phyloP scores from a whole-genome alignment of 2,797 vertebrate species.

The Cynopterus sphinx region DNA sequence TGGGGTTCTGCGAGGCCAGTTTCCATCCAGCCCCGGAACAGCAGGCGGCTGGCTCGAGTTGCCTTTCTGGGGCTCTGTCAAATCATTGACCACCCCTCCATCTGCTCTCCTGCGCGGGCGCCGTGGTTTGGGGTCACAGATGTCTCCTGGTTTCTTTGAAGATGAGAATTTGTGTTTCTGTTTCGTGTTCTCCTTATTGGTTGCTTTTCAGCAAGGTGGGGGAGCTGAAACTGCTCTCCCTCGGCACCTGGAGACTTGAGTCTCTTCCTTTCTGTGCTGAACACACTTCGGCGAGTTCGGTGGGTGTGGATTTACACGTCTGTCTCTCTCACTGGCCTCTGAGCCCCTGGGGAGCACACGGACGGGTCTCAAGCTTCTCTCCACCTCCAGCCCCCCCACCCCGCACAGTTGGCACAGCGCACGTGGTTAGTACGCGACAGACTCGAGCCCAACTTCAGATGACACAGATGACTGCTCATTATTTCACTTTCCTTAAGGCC shows the following conservation, averaged over 20 bases:
- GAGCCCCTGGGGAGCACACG: neutral
- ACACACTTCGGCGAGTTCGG: neutral
- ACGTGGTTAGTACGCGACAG: neutral
- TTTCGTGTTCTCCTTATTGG: neutral
- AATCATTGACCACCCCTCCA: conserved; percentile 8
- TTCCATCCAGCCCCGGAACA: accelerated
- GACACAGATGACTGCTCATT: neutral
- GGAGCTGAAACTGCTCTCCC: neutral
- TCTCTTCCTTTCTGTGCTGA: neutral
- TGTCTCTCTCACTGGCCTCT: neutral
- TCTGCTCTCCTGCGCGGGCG: neutral
- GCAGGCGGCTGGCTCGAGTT: accelerated
- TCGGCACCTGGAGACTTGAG: neutral
- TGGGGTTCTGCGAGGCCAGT: neutral
- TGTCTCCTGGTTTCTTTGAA: conserved; percentile 49
- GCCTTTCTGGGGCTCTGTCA: neutral
- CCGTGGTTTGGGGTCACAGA: conserved; percentile 2
- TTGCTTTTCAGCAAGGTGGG: neutral
- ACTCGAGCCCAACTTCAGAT: neutral
- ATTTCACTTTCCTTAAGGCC: neutral
- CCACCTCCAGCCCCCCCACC: neutral
- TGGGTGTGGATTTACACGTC: neutral
- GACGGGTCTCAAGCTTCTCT: neutral
- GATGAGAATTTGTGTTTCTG: neutral
- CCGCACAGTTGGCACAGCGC: too few relatives aligned